A percentile compares a stretch with the other conserved stretches of the same genome.
phyloP scores from a whole-genome alignment of 2,113 vertebrate species.

The Pithys albifrons region DNA sequence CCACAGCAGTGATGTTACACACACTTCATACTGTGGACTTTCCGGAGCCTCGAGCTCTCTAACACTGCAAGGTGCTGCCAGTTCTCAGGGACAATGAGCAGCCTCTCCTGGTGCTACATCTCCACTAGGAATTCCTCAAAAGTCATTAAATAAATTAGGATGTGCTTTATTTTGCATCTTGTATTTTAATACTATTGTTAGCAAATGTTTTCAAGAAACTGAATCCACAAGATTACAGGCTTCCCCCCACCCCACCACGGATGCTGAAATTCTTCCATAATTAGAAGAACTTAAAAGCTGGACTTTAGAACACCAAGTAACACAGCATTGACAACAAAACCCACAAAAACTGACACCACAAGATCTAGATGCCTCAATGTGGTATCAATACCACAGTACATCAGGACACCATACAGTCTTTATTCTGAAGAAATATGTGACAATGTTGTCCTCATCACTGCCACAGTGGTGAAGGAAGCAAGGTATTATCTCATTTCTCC shows the following conservation, averaged over 20 bases:
- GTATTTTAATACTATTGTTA: background rate
- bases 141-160: background rate
- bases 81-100: rapidly evolving
- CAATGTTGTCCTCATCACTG: background rate
- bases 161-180: background rate
- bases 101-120: background rate
- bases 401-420: background rate
- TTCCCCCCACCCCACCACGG: background rate
- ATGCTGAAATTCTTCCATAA: background rate
- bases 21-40: background rate
- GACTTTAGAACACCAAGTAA: background rate
- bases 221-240: background rate
- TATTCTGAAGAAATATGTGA: background rate
- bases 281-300: background rate
- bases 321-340: background rate
- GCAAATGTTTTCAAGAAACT: background rate
- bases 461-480: background rate
- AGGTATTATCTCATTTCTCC: background rate
- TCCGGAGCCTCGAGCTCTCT: background rate
- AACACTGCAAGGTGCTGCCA: rapidly evolving
- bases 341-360: background rate
- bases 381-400: background rate
- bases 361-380: background rate
- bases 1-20: background rate
- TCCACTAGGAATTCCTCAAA: background rate